Base-by-base conservation (phyloP, 2,113 vertebrate genomes). In the Suncus etruscus region DNA sequence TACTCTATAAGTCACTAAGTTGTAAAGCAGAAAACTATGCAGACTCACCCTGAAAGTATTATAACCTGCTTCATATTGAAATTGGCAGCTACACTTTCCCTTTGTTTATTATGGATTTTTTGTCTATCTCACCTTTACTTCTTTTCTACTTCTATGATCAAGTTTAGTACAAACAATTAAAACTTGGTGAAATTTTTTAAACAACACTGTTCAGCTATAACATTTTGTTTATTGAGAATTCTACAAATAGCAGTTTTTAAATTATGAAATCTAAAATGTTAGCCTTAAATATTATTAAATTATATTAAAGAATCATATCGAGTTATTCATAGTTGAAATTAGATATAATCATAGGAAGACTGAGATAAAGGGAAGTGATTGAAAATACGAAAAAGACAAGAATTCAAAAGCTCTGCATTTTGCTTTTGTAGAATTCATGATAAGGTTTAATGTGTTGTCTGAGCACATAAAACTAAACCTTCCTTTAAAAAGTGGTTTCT, bases 101-200 rank as follows among this genome's bases (percentile, higher is more conserved):
- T 90, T 63, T 65, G 15, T 45, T 80, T 87, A 66, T 51, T 18
- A 6, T 16, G 58, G 16, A 18, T 73, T 48, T 61, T 66, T 10
- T 47, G 4, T 31, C 5, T 20, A 11, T 63, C 2, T 8, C 12
- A 25, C 11, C 2, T 82, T 83, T 51, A 1, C 4, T 78, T 78
- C 31, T 72, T 78, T 82, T 85, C 77, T 11, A n/a, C 31, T 24
- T 70, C 90, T 54, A 54, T 72, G 29, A 75, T 31, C 20, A 91
- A 86, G 70, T 45, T 88, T 73, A 78, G 27, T 79, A 39, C 54
- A 79, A 75, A 9, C 12, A n/a, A 70, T 84, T 91, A 94, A 92
- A 31, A 9, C 86, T 16, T 50, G 29, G 61, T 89, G 85, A 31
- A 61, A 92, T 11, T 70, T 39, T 79, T 85, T 94, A 92, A 61